Evolutionary conservation across 2,113 vertebrate species (phyloP).

Genomic region (Ptychochromis oligacanthus): DNA sequence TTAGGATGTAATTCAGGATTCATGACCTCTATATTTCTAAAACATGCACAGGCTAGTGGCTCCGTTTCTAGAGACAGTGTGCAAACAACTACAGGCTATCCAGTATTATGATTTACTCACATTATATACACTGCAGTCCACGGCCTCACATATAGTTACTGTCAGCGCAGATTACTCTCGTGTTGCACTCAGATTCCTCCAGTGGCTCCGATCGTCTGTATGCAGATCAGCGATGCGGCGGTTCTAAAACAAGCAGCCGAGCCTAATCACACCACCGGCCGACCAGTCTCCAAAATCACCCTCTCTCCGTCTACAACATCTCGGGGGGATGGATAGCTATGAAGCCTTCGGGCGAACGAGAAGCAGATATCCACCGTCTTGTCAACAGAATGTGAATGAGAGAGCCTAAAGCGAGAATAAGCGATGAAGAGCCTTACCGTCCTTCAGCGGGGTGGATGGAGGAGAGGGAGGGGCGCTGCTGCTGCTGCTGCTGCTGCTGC

Average conservation of each 20-base stretch:
- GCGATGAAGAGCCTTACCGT: constrained; percentile 7
- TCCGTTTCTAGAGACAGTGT: not conserved
- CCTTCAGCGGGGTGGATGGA: constrained; percentile 36
- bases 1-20: not conserved
- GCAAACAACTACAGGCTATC: not conserved
- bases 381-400: not conserved
- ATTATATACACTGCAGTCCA: not conserved
- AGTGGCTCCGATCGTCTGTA: constrained; percentile 7
- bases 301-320: not conserved
- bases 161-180: not conserved
- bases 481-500: constrained; percentile 34
- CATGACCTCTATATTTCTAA: not conserved
- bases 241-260: not conserved
- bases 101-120: constrained; percentile 26
- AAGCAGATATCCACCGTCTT: not conserved
- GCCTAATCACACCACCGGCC: not conserved
- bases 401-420: not conserved
- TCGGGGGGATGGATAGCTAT: not conserved
- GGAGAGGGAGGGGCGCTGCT: constrained; percentile 42
- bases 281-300: not conserved
- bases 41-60: not conserved
- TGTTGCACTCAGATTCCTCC: constrained; percentile 21
- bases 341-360: not conserved
- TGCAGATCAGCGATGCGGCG: not conserved
- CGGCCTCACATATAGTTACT: not conserved